Base-by-base conservation (phyloP, 1,140 invertebrate genomes). In the Aphis gossypii region DNA sequence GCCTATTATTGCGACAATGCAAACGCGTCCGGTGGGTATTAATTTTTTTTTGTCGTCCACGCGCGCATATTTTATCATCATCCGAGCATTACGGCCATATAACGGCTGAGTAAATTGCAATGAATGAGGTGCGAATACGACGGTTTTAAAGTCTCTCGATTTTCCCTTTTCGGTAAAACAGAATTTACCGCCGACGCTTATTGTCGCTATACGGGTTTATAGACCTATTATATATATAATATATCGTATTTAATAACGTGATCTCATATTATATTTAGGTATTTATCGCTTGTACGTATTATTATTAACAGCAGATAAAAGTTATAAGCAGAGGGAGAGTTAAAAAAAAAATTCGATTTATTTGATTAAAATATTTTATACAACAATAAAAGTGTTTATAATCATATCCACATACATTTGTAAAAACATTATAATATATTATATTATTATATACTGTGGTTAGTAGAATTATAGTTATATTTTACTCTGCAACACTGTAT, bases 161-260 rank as follows among this genome's bases (percentile, higher is more conserved):
- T 90, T 35, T 21, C 88, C 35, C 38, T 56, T 90, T 90, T 90
- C 88, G 20, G 48, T 25, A 23, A 90, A 90, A 25, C 51, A 35
- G 88, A 56, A 90, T 90, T 90, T 90, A 90, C 23, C n/a, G 23
- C 35, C 4, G 88, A 90, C 88, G 88, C 88, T 56, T 90, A 90
- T 90, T 90, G 88, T 23, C 35, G 9, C 83, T 25, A 23, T 9
- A 5, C 41, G 23, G 21, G 11, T 82, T 38, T 82, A 82, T 6
- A 83, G 20, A 38, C 35, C 20, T 83, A n/a, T 38, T 46, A 51
- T 51, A 6, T 82, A 35, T 9, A 83, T 82, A 23, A 48, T 83
- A 38, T 23, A 38, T 83, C 8, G 20, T 38, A 35, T 83, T 20
- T 38, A 38, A 83, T 83, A 83, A 38, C 20, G 76, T 38, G 35